A percentile compares a stretch with the other conserved stretches of the same genome.
Evolutionary conservation across 2,113 vertebrate genomes (phyloP).

Genomic region (Circaetus cinerascens): DNA sequence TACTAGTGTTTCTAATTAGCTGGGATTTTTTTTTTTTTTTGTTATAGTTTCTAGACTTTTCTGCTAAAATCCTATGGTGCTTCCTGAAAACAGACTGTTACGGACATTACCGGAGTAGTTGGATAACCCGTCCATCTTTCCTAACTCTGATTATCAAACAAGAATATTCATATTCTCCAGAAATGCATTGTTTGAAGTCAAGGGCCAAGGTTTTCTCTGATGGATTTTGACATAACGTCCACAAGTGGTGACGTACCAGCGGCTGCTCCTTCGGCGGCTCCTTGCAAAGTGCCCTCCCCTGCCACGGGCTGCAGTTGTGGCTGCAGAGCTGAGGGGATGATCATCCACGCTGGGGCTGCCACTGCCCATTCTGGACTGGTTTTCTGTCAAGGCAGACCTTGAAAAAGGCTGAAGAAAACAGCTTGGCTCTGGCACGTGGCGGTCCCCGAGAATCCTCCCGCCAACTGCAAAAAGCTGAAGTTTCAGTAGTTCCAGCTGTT

Average conservation of each 20-base stretch:
- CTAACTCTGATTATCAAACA: neutral
- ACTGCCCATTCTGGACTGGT: neutral
- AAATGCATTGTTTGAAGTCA: neutral
- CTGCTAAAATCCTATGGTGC: neutral
- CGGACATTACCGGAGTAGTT: neutral
- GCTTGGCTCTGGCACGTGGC: neutral
- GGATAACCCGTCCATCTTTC: neutral
- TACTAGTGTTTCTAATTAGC: neutral
- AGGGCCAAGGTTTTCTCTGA: neutral
- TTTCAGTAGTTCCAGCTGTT: neutral
- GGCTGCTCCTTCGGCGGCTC: neutral
- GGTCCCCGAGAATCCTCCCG: neutral
- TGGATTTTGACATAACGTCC: neutral
- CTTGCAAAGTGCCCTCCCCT: fast-evolving
- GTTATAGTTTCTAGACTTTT: neutral
- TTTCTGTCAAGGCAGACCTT: neutral
- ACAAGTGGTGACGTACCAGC: fast-evolving
- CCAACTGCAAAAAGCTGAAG: neutral
- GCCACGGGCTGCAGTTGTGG: fast-evolving
- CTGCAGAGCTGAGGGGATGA: neutral
- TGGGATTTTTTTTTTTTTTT: neutral
- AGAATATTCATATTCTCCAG: neutral
- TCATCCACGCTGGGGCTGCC: neutral
- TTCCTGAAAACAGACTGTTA: neutral
- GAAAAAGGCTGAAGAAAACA: neutral